phyloP scores from a whole-genome alignment of 2,888 invertebrate species.

The Agriopis marginaria region DNA sequence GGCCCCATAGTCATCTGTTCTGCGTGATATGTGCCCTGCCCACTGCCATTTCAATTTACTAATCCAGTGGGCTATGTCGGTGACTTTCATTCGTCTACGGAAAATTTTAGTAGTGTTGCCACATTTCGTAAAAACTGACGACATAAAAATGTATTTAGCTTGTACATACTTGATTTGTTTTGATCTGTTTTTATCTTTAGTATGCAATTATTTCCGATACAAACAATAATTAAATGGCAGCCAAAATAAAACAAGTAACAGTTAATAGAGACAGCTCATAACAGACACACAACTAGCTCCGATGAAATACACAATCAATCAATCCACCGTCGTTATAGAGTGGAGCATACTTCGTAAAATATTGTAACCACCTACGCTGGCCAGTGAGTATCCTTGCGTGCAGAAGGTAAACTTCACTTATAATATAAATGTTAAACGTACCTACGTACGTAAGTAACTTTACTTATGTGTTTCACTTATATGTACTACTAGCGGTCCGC shows the following conservation, averaged over 20 bases:
- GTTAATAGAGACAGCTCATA: constrained; percentile 46
- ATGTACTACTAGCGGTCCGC: too few species aligned
- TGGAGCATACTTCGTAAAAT: constrained; percentile 50
- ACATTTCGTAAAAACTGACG: neutral
- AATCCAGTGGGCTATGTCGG: too few species aligned
- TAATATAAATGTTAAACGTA: too few species aligned
- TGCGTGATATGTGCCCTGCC: too few species aligned
- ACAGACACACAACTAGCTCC: constrained; percentile 43
- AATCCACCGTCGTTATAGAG: constrained; percentile 57
- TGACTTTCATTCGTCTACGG: too few species aligned
- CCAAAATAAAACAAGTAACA: constrained; percentile 40
- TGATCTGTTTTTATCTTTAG: neutral
- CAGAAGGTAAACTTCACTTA: neutral
- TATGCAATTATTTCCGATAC: constrained; percentile 22
- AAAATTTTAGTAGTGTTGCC: neutral
- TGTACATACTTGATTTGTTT: neutral
- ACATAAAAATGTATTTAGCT: neutral
- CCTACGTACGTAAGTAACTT: too few species aligned
- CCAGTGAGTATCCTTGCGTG: constrained; percentile 2
- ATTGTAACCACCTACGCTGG: constrained; percentile 37
- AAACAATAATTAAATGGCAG: constrained; percentile 41
- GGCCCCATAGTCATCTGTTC: too few species aligned
- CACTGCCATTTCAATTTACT: too few species aligned
- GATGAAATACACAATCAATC: constrained; percentile 62
- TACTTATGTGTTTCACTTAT: too few species aligned